Percentiles rank a stretch among this genome's conserved stretches.
These are phyloP conservation scores for Agapetus fuscipes DNA, from an alignment of 2,888 invertebrate species.

Conservation along the genomic window DNA sequence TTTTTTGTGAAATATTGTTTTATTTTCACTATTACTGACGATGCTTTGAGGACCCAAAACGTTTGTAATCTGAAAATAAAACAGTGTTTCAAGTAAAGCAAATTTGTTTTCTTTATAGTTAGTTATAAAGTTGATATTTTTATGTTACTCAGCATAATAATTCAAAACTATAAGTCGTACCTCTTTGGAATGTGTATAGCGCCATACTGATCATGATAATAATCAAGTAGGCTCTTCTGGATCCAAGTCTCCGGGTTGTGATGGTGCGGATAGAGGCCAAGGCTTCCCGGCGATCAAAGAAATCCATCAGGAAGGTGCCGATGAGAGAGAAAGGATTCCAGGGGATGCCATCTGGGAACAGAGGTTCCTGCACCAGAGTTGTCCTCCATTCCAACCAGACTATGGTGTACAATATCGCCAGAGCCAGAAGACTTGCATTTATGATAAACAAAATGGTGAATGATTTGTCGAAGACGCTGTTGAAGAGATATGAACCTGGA, in stretches of 20 bases:
- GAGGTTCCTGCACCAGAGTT: slow-evolving; percentile 49
- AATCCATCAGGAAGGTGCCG: slow-evolving; percentile 53
- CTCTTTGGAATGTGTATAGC: slow-evolving; percentile 71
- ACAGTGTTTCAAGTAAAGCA: no score
- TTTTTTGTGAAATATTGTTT: no score
- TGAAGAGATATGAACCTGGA: slow-evolving; percentile 58
- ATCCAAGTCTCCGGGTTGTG: slow-evolving; percentile 46
- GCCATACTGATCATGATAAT: slow-evolving; percentile 66
- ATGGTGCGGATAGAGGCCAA: slow-evolving; percentile 52
- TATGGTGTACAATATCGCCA: slow-evolving; percentile 55
- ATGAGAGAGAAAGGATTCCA: no score
- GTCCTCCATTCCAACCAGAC: slow-evolving; percentile 64
- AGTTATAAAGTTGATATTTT: no score
- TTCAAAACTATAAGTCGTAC: no score
- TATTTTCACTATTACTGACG: no score
- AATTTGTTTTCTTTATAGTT: no score
- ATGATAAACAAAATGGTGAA: slow-evolving; percentile 66
- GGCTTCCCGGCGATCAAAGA: slow-evolving; percentile 62
- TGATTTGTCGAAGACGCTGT: slow-evolving; percentile 49
- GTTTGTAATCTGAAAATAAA: no score
- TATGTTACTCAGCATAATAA: no score
- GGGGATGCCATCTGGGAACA: slow-evolving; percentile 40
- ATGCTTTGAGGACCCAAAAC: no score
- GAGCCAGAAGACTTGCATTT: slow-evolving; percentile 51
- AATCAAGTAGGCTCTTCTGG: slow-evolving; percentile 53